Evolutionary conservation across 2,888 invertebrate genomes (phyloP).

Genomic region (Andrena chrysosceles): DNA sequence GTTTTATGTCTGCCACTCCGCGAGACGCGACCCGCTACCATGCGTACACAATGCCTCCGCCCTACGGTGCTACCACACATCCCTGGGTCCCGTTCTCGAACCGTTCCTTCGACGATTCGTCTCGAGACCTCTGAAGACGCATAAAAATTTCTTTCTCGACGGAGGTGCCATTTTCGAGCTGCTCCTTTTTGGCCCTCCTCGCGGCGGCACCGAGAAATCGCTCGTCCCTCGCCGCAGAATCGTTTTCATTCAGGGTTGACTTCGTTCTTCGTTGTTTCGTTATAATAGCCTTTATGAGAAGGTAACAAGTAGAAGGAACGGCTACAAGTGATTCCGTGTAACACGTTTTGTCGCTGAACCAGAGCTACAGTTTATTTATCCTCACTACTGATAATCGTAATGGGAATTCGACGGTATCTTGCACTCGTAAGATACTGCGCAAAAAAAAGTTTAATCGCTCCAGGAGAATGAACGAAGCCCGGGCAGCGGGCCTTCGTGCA

Average conservation of each 20-base stretch:
- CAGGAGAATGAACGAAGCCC: not conserved
- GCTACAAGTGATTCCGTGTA: not conserved
- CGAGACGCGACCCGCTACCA: slow-evolving; percentile 82
- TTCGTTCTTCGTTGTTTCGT: not conserved
- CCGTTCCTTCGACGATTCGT: slow-evolving; percentile 61
- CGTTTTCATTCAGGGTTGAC: slow-evolving; percentile 3
- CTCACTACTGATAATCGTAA: not conserved
- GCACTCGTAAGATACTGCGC: too few species aligned
- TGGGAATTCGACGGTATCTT: not conserved
- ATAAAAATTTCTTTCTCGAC: slow-evolving; percentile 50
- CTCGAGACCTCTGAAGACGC: slow-evolving; percentile 55
- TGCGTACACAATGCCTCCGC: slow-evolving; percentile 79
- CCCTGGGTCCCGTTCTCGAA: slow-evolving; percentile 28
- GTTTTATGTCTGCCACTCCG: slow-evolving; percentile 83
- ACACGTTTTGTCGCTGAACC: not conserved
- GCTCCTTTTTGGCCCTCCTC: not conserved
- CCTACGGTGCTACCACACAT: slow-evolving; percentile 66
- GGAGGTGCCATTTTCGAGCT: slow-evolving; percentile 2
- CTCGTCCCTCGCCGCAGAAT: slow-evolving; percentile 2
- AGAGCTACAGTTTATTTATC: not conserved
- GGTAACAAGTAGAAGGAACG: not conserved
- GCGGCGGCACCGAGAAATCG: slow-evolving; percentile 29
- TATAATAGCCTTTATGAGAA: not conserved
- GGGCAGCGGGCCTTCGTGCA: not conserved
- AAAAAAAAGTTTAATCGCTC: too few species aligned